phyloP scores from a whole-genome alignment of 2,797 vertebrate species.

The Alosa sapidissima region DNA sequence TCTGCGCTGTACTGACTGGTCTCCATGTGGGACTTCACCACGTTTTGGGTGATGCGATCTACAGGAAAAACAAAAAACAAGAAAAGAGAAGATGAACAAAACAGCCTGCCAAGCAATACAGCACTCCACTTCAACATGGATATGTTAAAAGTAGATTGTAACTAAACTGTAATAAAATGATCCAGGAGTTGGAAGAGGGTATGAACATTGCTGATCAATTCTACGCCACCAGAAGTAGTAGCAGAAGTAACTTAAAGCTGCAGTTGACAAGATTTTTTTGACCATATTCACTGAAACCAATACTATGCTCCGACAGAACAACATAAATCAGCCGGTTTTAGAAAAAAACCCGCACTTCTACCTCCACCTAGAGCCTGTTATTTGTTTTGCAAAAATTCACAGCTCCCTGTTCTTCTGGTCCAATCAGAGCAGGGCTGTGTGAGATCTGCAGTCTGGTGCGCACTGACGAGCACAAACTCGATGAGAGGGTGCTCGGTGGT shows the following conservation, averaged over 20 bases:
- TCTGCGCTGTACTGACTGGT: slow-evolving; percentile 87
- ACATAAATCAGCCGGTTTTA: too few species aligned
- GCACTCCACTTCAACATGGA: background rate
- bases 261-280: too few species aligned
- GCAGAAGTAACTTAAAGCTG: background rate
- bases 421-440: too few species aligned
- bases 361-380: too few species aligned
- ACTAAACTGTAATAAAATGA: background rate
- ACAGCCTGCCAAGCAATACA: background rate
- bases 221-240: background rate
- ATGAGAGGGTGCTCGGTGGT: too few species aligned
- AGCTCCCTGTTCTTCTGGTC: too few species aligned
- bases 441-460: too few species aligned
- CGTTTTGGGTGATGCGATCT: slow-evolving; percentile 85
- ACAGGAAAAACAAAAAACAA: slow-evolving; percentile 31
- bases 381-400: too few species aligned
- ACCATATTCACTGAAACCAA: too few species aligned
- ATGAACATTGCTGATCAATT: background rate
- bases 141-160: background rate
- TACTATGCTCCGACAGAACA: too few species aligned
- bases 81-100: background rate
- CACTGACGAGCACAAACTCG: too few species aligned
- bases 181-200: background rate
- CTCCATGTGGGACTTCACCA: slow-evolving; percentile 88
- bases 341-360: too few species aligned